phyloP scores from a whole-genome alignment of 2,888 invertebrate genomes.

The Meta bourneti region DNA sequence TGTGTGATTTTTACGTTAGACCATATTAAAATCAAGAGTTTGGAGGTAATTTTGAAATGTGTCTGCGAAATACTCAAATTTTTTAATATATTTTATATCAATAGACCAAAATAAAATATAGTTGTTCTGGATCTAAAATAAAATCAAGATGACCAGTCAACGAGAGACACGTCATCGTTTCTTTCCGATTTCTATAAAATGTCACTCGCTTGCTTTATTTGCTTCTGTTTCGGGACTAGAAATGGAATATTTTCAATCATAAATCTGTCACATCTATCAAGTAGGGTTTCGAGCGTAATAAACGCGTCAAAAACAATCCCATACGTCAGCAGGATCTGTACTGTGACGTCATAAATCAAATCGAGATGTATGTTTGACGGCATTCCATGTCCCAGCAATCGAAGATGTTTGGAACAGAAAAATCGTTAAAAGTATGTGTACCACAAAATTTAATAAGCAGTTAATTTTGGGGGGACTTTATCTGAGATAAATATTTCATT shows the following conservation, averaged over 20 bases:
- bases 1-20: too few species aligned
- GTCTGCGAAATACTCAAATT: too few species aligned
- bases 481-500: too few species aligned
- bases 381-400: background rate
- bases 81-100: too few species aligned
- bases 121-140: background rate
- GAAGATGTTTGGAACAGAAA: too few species aligned
- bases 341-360: background rate
- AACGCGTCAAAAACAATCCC: slow-evolving; percentile 30
- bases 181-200: background rate
- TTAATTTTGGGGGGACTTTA: too few species aligned
- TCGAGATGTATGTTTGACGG: background rate
- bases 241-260: background rate
- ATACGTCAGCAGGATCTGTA: background rate
- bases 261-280: slow-evolving; percentile 18
- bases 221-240: background rate
- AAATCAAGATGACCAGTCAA: background rate
- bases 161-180: background rate
- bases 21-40: too few species aligned
- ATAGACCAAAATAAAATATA: too few species aligned
- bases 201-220: background rate
- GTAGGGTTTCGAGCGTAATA: slow-evolving; percentile 14
- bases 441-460: too few species aligned
- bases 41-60: too few species aligned
- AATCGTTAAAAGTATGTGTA: too few species aligned